Evolutionary conservation across 1,140 invertebrate genomes (phyloP), one percentile per base, ranked within the genome.

Genomic region (Drosophila neocordata): DNA sequence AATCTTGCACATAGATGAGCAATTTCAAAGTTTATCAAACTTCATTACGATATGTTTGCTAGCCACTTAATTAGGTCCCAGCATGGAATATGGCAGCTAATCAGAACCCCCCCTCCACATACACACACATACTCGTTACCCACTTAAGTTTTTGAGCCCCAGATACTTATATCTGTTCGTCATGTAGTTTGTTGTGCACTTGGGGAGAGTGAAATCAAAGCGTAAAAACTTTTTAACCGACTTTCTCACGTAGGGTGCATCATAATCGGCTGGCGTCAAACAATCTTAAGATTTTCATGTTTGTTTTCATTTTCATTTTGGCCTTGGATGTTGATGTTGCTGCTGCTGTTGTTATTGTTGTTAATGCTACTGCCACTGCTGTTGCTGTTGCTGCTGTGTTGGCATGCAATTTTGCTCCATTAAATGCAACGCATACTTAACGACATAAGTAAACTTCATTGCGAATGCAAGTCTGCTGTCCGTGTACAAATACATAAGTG

Each of bases 371-470:
- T 52, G 55, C 12, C 37, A 20, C 9, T 8, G 22, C 8, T 37
- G 15, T 15, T 48, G 27, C 6, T 51, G 51, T 1, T 51, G 31
- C 2, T 31, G 52, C 65, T 59, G 65, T 22, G 58, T 48, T 27
- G 73, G 22, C 65, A 64, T 76, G 73, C 73, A 69, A 76, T 76
- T 76, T 76, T 73, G 73, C 65, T 76, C 73, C 73, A 76, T 76
- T 76, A 76, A 76, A 76, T 76, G 64, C 73, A 66, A 76, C 73
- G 73, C 73, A 56, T 76, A 76, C 73, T 76, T 76, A 76, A 76
- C 73, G 60, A 58, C 76, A 76, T 76, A 76, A 68, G 70, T 74
- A 69, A 79, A 75, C 79, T 79, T 65, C 65, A 68, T 41, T 70
- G 55, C 73, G 51, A 60, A 66, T 77, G 41, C 44, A 52, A 60